phyloP scores from a whole-genome alignment of 2,888 invertebrate species.

The Leptopilina syphax region DNA sequence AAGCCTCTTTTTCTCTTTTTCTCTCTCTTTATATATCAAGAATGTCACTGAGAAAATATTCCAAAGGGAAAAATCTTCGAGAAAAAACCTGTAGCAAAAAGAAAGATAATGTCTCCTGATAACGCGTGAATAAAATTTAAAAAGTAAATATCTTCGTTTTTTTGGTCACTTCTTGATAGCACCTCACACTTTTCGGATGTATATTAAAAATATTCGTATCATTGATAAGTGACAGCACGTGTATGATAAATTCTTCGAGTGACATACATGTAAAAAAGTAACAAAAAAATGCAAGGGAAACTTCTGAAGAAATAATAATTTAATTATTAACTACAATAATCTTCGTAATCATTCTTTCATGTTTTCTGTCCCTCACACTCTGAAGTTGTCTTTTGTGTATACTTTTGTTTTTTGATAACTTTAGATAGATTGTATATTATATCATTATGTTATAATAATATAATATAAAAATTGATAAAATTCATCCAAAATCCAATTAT shows the following conservation, averaged over 20 bases:
- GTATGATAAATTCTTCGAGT: conserved; percentile 18
- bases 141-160: not conserved
- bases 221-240: conserved; percentile 1
- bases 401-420: no score
- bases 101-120: conserved; percentile 20
- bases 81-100: not conserved
- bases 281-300: no score
- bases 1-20: not conserved
- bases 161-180: conserved; percentile 2
- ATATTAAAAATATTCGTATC: not conserved
- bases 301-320: no score
- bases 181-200: not conserved
- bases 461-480: no score
- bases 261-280: no score
- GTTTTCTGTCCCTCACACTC: no score
- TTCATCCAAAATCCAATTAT: no score
- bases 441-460: no score
- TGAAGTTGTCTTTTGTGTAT: no score
- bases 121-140: conserved; percentile 12
- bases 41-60: conserved; percentile 16
- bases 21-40: not conserved
- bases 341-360: no score
- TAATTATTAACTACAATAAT: no score
- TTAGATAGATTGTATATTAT: no score
- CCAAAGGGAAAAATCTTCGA: conserved; percentile 1